These are phyloP conservation scores for Uloborus plumipes DNA, from an alignment of 2,888 invertebrate genomes.

Conservation along the genomic window DNA sequence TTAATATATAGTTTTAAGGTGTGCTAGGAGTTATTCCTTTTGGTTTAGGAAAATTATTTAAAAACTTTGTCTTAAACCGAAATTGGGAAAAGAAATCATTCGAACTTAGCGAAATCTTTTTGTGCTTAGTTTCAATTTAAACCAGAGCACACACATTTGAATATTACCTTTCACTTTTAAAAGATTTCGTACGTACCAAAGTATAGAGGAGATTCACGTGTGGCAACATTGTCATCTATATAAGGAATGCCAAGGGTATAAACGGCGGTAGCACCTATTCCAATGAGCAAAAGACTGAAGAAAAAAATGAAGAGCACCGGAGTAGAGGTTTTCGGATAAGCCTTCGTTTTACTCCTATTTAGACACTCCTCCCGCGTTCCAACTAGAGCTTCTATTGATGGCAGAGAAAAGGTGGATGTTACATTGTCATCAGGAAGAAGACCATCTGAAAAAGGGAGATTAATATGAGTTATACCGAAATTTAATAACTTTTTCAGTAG, in stretches of 20 bases:
- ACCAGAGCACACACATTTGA: too few species aligned
- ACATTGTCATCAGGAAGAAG: conserved; percentile 2
- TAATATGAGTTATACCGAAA: not conserved
- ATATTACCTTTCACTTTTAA: too few species aligned
- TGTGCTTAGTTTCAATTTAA: too few species aligned
- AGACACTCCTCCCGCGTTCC: conserved; percentile 26
- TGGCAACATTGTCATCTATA: conserved; percentile 93
- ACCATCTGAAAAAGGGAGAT: conserved; percentile 18
- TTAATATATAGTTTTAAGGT: too few species aligned
- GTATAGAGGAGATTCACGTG: conserved; percentile 90
- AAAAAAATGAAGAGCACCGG: conserved; percentile 89
- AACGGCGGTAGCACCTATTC: conserved; percentile 92
- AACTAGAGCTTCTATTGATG: conserved; percentile 1
- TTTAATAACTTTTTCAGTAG: too few species aligned
- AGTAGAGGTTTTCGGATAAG: conserved; percentile 65
- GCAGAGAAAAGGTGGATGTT: not conserved
- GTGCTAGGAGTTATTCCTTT: too few species aligned
- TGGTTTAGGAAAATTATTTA: too few species aligned
- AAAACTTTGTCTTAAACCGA: too few species aligned
- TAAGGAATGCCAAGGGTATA: conserved; percentile 93
- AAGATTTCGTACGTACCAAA: conserved; percentile 78
- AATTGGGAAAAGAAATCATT: too few species aligned
- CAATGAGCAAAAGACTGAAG: conserved; percentile 87
- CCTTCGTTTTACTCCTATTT: conserved; percentile 29
- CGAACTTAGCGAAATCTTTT: too few species aligned